Conservation (phyloP, 2,113 vertebrate genomes). For the Glareola pratincola region DNA sequence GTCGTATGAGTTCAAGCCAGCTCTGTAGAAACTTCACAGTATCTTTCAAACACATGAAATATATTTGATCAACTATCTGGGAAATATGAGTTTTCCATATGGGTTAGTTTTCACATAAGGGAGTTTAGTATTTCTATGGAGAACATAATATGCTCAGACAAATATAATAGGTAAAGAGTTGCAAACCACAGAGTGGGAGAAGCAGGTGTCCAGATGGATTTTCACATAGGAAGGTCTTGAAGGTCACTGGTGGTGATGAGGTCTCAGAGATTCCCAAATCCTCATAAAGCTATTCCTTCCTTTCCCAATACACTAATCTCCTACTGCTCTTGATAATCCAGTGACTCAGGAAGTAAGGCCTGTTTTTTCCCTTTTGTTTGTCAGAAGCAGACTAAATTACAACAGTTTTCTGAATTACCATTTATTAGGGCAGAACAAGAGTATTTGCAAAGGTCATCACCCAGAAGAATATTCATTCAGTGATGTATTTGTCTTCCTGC, state of each 20-base stretch:
- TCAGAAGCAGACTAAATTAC: neutral
- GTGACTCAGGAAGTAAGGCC: neutral
- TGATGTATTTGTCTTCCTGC: slow-evolving; percentile 18
- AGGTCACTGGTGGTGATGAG: slow-evolving; percentile 36
- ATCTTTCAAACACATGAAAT: slow-evolving; percentile 54
- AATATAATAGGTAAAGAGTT: slow-evolving; percentile 52
- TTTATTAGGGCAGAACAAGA: neutral
- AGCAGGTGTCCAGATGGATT: slow-evolving; percentile 55
- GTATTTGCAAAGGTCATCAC: neutral
- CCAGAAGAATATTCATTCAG: neutral
- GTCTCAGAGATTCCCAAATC: slow-evolving; percentile 32
- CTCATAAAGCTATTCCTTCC: slow-evolving; percentile 24
- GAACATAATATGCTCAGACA: slow-evolving; percentile 40
- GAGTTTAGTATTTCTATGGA: slow-evolving; percentile 42
- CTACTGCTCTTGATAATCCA: slow-evolving; percentile 6
- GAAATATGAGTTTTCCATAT: slow-evolving; percentile 62
- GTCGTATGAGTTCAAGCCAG: slow-evolving; percentile 12
- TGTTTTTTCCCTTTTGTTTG: neutral
- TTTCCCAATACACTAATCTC: slow-evolving; percentile 20
- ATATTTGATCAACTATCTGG: slow-evolving; percentile 40
- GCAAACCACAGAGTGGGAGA: slow-evolving; percentile 36
- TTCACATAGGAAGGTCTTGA: slow-evolving; percentile 6
- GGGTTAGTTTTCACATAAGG: slow-evolving; percentile 49
- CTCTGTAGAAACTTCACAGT: slow-evolving; percentile 21
- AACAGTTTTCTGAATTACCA: neutral